Evolutionary conservation across 2,113 vertebrate species (phyloP).

Genomic region (Oncorhynchus keta): DNA sequence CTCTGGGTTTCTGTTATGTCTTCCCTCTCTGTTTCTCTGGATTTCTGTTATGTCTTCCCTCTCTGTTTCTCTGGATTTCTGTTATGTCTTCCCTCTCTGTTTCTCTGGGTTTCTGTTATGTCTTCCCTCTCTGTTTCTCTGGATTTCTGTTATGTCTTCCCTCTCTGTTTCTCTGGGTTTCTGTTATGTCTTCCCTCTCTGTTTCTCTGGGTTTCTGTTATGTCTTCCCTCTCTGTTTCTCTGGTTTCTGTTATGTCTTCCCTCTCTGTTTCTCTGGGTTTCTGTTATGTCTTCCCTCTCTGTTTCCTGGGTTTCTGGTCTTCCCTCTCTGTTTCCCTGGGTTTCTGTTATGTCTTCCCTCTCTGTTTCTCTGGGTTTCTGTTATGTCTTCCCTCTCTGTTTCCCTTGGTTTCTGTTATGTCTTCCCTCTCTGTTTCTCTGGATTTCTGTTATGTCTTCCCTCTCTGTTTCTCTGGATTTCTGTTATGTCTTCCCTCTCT

Average conservation of each 20-base stretch:
- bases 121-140: neutral
- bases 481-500: conserved; percentile 21
- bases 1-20: neutral
- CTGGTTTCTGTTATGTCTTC: neutral
- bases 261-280: neutral
- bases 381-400: neutral
- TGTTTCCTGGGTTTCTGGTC: neutral
- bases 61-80: too few relatives aligned
- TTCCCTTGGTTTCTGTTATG: neutral
- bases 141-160: neutral
- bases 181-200: neutral
- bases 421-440: conserved; percentile 46
- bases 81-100: neutral
- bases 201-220: neutral
- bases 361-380: neutral
- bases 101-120: neutral
- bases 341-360: neutral
- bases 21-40: neutral
- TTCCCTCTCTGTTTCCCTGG: too few relatives aligned
- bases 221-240: conserved; percentile 42
- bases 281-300: neutral
- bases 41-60: too few relatives aligned
- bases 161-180: conserved; percentile 50
- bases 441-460: conserved; percentile 12
- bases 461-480: neutral